Base-by-base conservation (phyloP, 2,888 invertebrate species). In the Ophioninae sp. region DNA sequence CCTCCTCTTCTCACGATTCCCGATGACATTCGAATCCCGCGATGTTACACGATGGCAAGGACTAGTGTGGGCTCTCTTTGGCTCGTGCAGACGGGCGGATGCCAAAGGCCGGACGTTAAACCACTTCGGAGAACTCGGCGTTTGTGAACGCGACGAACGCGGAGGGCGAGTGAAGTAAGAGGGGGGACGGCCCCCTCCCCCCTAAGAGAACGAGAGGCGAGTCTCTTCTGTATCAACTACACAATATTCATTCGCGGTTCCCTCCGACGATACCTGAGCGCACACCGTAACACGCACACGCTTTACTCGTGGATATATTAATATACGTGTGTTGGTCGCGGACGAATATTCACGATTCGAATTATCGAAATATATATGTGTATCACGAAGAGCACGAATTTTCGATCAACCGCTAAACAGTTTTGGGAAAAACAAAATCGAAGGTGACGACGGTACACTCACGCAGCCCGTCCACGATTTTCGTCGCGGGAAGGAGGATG, bases 121-220 rank as follows among this genome's bases (percentile, higher is more conserved):
- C 84, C 88, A 87, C 88, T 88, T 89, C 85, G 88, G 84, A 85
- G 89, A 88, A 89, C 85, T 88, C 86, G 81, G 51, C 69, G 71
- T 83, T 85, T 79, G 79, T 74, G 77, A 85, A 85, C 82, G 84
- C 85, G 81, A 82, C 85, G 81, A 82, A 82, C 76, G 82, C 74
- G 82, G 85, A 80, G 61, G 76, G 75, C 75, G 76, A 20, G 41
- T 63, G 67, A 61, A 75, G 79, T 51, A 56, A 61, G 56, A 39
- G 71, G 63, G 69, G 61, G 73, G 58, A 3, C 7, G 51, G 65
- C 13, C n/a, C 39, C 37, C 44, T 51, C 39, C 51, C 67, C 67
- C 61, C 44, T 17, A 56, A 37, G 76, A 59, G 81, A 67, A 63
- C 61, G 67, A 81, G 64, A 81, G 78, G 63, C 67, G 41, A 71